Percentiles rank a stretch among this genome's conserved stretches.
Evolutionary conservation across 2,888 invertebrate genomes (phyloP).

Genomic region (Netelia virgata): DNA sequence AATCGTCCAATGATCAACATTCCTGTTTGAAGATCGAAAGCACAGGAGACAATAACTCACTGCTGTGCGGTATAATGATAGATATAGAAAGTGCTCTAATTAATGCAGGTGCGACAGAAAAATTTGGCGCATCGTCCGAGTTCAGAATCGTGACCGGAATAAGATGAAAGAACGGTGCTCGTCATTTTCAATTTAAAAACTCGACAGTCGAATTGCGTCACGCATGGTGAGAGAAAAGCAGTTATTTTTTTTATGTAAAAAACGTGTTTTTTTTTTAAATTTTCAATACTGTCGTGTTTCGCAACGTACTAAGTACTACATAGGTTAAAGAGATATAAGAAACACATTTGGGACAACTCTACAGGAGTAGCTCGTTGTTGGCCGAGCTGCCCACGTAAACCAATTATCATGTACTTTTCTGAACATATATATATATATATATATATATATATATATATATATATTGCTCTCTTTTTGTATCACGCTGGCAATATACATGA

Average conservation of each 20-base stretch:
- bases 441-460: neutral
- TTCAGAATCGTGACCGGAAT: slow-evolving; percentile 66
- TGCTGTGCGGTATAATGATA: slow-evolving; percentile 80
- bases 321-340: slow-evolving; percentile 51
- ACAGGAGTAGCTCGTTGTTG: slow-evolving; percentile 28
- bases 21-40: slow-evolving; percentile 80
- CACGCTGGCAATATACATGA: slow-evolving; percentile 35
- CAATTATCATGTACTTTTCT: slow-evolving; percentile 41
- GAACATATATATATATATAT: neutral
- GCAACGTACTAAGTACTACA: slow-evolving; percentile 48
- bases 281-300: slow-evolving; percentile 46
- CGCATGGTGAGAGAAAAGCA: neutral
- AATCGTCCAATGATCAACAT: slow-evolving; percentile 74
- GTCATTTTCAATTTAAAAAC: slow-evolving; percentile 28
- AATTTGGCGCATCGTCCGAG: slow-evolving; percentile 46
- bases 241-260: slow-evolving; percentile 22
- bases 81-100: slow-evolving; percentile 80
- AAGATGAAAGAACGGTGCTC: slow-evolving; percentile 63
- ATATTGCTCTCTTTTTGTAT: slow-evolving; percentile 54
- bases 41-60: slow-evolving; percentile 83
- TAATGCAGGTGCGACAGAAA: slow-evolving; percentile 64
- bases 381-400: slow-evolving; percentile 23
- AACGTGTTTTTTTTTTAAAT: slow-evolving; percentile 46
- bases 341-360: slow-evolving; percentile 43
- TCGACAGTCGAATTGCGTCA: slow-evolving; percentile 45